Percentiles rank a stretch among this genome's conserved stretches.
These are phyloP conservation scores for Oryzaephilus surinamensis DNA, from an alignment of 1,140 invertebrate species.

Conservation along the genomic window DNA sequence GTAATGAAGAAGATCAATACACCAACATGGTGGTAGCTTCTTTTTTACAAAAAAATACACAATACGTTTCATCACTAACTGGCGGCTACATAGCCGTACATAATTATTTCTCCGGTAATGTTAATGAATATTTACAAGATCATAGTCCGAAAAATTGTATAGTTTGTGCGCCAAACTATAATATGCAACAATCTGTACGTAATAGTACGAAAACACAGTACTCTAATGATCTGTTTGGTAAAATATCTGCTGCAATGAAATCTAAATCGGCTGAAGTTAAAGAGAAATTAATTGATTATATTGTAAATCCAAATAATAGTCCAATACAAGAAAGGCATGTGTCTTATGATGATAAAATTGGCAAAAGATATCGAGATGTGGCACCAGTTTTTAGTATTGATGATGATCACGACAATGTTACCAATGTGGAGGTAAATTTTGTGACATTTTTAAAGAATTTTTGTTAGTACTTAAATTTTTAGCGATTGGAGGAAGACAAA, in stretches of 20 bases:
- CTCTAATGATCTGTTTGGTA: slow-evolving; percentile 61
- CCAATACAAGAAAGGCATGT: slow-evolving; percentile 43
- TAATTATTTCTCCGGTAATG: slow-evolving; percentile 63
- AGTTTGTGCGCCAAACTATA: slow-evolving; percentile 56
- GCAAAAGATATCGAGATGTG: slow-evolving; percentile 82
- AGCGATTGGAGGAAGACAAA: slow-evolving; percentile 44
- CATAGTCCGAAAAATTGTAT: slow-evolving; percentile 70
- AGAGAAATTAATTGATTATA: slow-evolving; percentile 88
- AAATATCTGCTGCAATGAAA: slow-evolving; percentile 71
- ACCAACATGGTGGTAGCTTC: slow-evolving; percentile 97
- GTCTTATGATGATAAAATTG: slow-evolving; percentile 47
- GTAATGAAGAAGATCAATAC: slow-evolving; percentile 91
- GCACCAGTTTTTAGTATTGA: slow-evolving; percentile 92
- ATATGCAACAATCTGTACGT: slow-evolving; percentile 5
- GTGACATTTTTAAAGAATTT: slow-evolving; percentile 29
- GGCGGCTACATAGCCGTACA: slow-evolving; percentile 89
- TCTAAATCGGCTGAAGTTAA: slow-evolving; percentile 87
- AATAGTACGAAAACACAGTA: slow-evolving; percentile 35
- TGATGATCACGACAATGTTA: slow-evolving; percentile 69
- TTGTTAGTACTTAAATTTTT: slow-evolving; percentile 32
- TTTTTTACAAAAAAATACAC: slow-evolving; percentile 88
- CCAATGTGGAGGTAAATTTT: slow-evolving; percentile 32
- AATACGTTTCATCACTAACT: slow-evolving; percentile 84
- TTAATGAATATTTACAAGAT: slow-evolving; percentile 68
- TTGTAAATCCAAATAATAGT: slow-evolving; percentile 57